Percentiles rank a stretch among this genome's conserved stretches.
These are phyloP conservation scores for Schizopygopsis malacanthus DNA, from an alignment of 2,797 vertebrate genomes.

Conservation along the genomic window DNA sequence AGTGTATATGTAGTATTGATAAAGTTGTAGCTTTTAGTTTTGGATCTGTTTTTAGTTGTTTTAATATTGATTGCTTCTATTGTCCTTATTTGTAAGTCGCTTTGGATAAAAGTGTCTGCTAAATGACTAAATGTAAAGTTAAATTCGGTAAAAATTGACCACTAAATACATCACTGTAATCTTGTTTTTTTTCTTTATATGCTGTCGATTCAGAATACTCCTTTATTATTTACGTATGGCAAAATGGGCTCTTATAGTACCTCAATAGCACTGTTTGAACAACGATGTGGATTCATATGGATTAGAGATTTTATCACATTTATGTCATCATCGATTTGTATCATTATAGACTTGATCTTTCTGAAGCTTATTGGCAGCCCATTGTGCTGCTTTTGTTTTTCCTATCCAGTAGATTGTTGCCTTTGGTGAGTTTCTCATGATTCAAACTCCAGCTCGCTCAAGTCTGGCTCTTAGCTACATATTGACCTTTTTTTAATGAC, in stretches of 20 bases:
- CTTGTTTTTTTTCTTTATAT: too few species aligned
- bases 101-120: too few species aligned
- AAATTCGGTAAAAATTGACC: neutral
- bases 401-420: conserved; percentile 43
- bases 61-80: too few species aligned
- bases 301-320: neutral
- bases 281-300: neutral
- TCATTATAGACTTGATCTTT: conserved; percentile 26
- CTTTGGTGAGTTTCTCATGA: conserved; percentile 25
- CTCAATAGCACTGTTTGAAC: neutral
- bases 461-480: conserved; percentile 23
- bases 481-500: conserved; percentile 22
- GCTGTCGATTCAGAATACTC: neutral
- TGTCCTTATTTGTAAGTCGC: too few species aligned
- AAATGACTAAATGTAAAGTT: too few species aligned
- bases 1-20: too few species aligned
- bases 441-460: conserved; percentile 36
- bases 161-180: neutral
- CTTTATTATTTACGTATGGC: neutral
- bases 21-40: too few species aligned
- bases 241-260: neutral
- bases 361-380: conserved; percentile 2
- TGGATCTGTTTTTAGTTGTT: too few species aligned
- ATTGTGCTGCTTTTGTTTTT: conserved; percentile 29
- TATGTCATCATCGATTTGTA: conserved; percentile 24